Evolutionary conservation across 1,140 invertebrate species (phyloP), one percentile per base, ranked within the genome.

Genomic region (Pomacea maculata): DNA sequence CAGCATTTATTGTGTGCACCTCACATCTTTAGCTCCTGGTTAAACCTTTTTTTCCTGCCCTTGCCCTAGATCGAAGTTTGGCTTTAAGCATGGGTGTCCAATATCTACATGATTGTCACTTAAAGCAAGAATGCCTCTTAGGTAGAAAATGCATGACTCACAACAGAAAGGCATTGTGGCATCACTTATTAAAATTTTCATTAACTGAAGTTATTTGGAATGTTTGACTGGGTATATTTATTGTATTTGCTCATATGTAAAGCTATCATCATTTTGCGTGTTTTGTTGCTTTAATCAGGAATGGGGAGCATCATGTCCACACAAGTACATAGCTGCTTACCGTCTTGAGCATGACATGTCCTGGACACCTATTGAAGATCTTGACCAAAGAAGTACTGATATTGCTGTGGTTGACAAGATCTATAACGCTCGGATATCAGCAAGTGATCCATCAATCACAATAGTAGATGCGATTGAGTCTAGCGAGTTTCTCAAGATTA

Each of bases 301-400:
- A 88, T 95, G 95, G 94, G 93, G 93, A 67, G 79, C 86, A 21
- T 89, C 89, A 2, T 92, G 92, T 87, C 92, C 93, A n/a, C 94
- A 95, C 84, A 88, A 90, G 54, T 95, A 93, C 85, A 90, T 94
- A 72, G 95, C 94, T 45, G 93, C 94, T 63, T 95, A 93, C 85
- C 93, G 93, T 87, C 88, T 95, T 52, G 95, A 95, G 87, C 89
- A 92, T 70, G 95, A 95, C 89, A 91, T 93, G 79, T 94, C 93
- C 17, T 95, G 95, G 94, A 95, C 94, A 14, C 92, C 94, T 7
- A 78, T 87, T 5, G 78, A 85, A 29, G 83, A 86, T n/a, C 77
- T 84, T 72, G 84, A 85, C n/a, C 80, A 86, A 76, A 80, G 87
- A 68, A 83, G 82, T 64, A 79, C 86, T 76, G 87, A 90, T 80